Evolutionary conservation across 1,140 invertebrate species (phyloP), one percentile per base, ranked within the genome.

Genomic region (Choristoneura fumiferana): DNA sequence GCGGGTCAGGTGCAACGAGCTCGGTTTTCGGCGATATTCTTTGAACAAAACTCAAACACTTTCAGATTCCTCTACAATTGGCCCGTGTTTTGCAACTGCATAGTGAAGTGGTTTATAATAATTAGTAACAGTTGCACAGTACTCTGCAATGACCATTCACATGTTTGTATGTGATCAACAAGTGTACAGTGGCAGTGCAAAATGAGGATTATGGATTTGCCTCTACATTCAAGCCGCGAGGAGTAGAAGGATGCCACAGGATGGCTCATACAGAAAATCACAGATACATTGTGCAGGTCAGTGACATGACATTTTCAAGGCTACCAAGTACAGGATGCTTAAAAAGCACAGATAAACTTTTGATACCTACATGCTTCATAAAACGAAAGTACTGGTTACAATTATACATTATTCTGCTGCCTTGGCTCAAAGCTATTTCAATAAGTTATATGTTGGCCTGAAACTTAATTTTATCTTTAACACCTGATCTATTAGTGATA

Each of bases 231-330:
- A 36, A 52, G 40, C 54, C 40, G 43, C 49, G 70, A 76, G 76
- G 61, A 76, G 72, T 76, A 79, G 63, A 70, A 86, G 69, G 78
- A 89, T 88, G 84, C 77, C 83, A 76, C 77, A 89, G 66, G 71
- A 90, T 90, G 89, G 89, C 89, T 84, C 79, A 87, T 72, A 72
- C 85, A 79, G 88, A 90, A 69, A 91, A 89, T 84, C 89, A 90
- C 78, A 86, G 91, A 76, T 91, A 91, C 73, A 92, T 92, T 81
- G 91, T 92, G 69, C 89, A 90, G 89, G 89, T 90, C 62, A 70
- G 78, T 84, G 15, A 13, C 54, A 36, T 33, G 10, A 33, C 22
- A 49, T 56, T 55, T 14, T 39, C n/a, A 36, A 38, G 36, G 36
- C 54, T 55, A 55, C 15, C 33, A 17, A 34, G 36, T 14, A 54